phyloP scores from a whole-genome alignment of 2,113 vertebrate species.

The Bos javanicus region DNA sequence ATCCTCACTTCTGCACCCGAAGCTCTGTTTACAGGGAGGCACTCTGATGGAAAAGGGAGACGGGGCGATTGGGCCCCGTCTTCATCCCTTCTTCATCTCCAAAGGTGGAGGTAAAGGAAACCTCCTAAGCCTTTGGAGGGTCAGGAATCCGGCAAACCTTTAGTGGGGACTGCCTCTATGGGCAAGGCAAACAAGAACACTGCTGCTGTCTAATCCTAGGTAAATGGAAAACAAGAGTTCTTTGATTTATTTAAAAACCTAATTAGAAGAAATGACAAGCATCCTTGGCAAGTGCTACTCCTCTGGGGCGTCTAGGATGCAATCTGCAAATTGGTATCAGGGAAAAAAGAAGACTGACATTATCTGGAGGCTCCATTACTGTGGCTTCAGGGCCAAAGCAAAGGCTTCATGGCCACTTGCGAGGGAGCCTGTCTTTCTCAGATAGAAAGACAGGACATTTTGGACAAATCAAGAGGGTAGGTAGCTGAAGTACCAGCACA shows the following conservation, averaged over 20 bases:
- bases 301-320: slow-evolving; percentile 16
- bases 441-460: background rate
- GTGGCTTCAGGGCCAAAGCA: background rate
- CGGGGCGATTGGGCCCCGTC: fast-evolving
- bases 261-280: slow-evolving; percentile 63
- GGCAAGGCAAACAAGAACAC: background rate
- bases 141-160: background rate
- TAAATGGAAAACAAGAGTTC: slow-evolving; percentile 54
- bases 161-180: background rate
- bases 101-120: background rate
- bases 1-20: background rate
- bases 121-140: background rate
- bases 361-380: background rate
- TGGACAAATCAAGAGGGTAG: background rate
- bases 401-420: fast-evolving
- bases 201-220: slow-evolving; percentile 5
- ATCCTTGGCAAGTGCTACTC: slow-evolving; percentile 22
- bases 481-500: background rate
- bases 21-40: background rate
- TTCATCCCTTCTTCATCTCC: background rate
- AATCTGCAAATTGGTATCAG: background rate
- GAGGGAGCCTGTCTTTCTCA: background rate
- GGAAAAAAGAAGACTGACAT: slow-evolving; percentile 3
- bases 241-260: slow-evolving; percentile 51
- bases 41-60: fast-evolving